Conservation (phyloP, 1,140 invertebrate genomes). For the Asbolus verrucosus region DNA sequence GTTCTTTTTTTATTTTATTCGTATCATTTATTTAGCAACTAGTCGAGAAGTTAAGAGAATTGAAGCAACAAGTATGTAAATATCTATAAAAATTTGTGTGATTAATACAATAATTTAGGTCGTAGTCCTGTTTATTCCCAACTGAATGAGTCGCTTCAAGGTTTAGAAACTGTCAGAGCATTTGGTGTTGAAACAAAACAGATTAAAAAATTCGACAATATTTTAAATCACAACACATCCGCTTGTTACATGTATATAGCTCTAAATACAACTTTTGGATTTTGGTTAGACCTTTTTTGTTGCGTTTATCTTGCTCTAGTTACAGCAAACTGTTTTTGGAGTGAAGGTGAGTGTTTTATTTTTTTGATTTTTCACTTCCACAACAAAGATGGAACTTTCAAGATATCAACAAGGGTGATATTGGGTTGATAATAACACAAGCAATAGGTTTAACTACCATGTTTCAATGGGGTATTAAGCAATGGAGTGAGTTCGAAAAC, state of each 20-base stretch:
- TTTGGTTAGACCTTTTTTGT: conserved; percentile 83
- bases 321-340: conserved; percentile 75
- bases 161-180: conserved; percentile 90
- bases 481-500: conserved; percentile 80
- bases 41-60: conserved; percentile 89
- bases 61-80: conserved; percentile 90
- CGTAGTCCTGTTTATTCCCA: conserved; percentile 89
- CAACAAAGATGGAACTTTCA: no score
- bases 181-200: conserved; percentile 80
- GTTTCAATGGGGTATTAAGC: conserved; percentile 81
- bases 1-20: conserved; percentile 73
- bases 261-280: conserved; percentile 78
- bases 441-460: conserved; percentile 70
- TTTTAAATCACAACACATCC: conserved; percentile 73
- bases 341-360: no score
- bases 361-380: no score
- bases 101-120: conserved; percentile 66
- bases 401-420: conserved; percentile 64
- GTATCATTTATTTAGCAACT: conserved; percentile 83
- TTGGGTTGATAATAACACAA: conserved; percentile 71
- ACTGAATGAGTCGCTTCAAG: conserved; percentile 88
- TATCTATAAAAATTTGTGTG: conserved; percentile 66
- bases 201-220: conserved; percentile 63
- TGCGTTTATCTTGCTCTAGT: conserved; percentile 79
- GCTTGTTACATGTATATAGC: conserved; percentile 75